These are phyloP conservation scores for Papilio polyxenes DNA, from an alignment of 1,140 invertebrate species.

Conservation along the genomic window DNA sequence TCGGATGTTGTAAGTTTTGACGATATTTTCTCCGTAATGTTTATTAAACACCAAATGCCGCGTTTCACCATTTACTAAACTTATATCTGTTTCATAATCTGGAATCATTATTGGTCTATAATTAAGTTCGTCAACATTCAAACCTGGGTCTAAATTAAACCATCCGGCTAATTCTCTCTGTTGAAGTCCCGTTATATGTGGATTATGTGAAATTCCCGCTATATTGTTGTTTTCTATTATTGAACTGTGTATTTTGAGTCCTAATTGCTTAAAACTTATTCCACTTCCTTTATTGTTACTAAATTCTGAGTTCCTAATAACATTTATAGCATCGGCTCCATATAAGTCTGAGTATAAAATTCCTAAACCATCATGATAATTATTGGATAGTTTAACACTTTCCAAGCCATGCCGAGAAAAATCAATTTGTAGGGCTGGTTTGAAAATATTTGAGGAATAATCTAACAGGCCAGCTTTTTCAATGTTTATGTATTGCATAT, in stretches of 20 bases:
- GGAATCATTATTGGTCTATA: conserved; percentile 88
- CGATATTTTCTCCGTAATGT: conserved; percentile 81
- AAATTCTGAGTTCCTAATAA: conserved; percentile 94
- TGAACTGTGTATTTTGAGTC: conserved; percentile 88
- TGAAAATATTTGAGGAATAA: conserved; percentile 94
- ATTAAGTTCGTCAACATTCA: conserved; percentile 84
- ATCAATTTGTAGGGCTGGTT: conserved; percentile 97
- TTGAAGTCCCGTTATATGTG: conserved; percentile 90
- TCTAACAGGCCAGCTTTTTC: conserved; percentile 97
- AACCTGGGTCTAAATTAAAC: conserved; percentile 87
- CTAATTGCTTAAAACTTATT: conserved; percentile 93
- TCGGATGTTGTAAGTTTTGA: conserved; percentile 82
- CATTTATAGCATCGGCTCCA: conserved; percentile 91
- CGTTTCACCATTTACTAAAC: conserved; percentile 87
- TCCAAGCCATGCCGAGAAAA: conserved; percentile 96
- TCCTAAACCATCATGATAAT: conserved; percentile 93
- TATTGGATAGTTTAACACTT: conserved; percentile 89
- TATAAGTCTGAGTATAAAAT: conserved; percentile 94
- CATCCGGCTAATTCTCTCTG: conserved; percentile 96
- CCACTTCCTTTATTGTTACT: conserved; percentile 93
- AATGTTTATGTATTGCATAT: conserved; percentile 93
- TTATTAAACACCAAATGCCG: conserved; percentile 89
- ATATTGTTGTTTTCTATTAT: conserved; percentile 91
- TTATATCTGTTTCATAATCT: conserved; percentile 81
- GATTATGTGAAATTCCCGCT: conserved; percentile 96